Evolutionary conservation across 2,113 vertebrate species (phyloP), one percentile per base, ranked within the genome.

Genomic region (Pongo pygmaeus): DNA sequence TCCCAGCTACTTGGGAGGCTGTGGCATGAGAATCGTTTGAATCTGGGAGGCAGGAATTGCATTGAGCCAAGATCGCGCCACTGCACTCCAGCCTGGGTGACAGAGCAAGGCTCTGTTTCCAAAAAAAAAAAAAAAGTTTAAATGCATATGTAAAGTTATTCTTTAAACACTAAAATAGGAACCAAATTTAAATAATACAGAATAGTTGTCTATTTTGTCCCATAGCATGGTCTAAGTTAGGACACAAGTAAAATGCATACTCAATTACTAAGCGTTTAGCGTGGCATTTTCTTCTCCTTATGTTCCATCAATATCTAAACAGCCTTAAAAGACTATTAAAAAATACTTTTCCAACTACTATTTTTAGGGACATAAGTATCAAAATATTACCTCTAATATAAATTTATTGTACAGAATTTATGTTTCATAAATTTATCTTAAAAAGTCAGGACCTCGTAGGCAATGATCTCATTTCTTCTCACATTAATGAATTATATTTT

Each of bases 341-440:
- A 70, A 77, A n/a, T 13, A 38, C 11, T 16, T 74, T 72, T 84
- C 43, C 46, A 91, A 88, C 22, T n/a, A 55, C 2, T 11, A 87
- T 6, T 46, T 46, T 46, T 55, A 84, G 11, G 22, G 23, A 57
- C 25, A 16, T 12, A 55, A 25, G 1, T 84, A 48, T 83, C 38
- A 83, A 89, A 93, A 72, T 78, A 20, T 89, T 86, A 77, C 20
- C 40, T 93, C 35, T 52, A n/a, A 52, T 38, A 69, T 40, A 74
- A 97, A 32, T 78, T 40, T 80, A 84, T 75, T 95, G 83, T 23
- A 40, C 13, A 97, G 22, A 84, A 35, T 79, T 96, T 20, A 48
- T 27, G 61, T 32, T n/a, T 84, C 61, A 75, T 86, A 35, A 43
- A 79, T 78, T 69, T 67, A 90, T 74, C 50, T 57, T 84, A 59